A percentile compares a stretch with the other conserved stretches of the same genome.
These are phyloP conservation scores for Camptogramma bilineatum DNA, from an alignment of 2,888 invertebrate genomes.

Conservation along the genomic window DNA sequence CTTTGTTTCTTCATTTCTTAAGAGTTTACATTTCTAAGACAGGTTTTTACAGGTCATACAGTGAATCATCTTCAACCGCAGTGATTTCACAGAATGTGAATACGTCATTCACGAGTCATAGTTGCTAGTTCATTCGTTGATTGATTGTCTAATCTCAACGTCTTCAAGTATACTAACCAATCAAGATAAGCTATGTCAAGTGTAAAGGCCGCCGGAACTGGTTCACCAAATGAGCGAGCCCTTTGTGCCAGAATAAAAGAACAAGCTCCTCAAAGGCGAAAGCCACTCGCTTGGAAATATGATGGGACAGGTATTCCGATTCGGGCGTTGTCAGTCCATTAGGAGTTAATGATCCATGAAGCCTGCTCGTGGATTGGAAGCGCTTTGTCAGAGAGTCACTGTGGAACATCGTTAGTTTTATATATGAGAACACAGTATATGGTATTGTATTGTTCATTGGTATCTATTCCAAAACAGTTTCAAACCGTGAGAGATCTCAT, in stretches of 20 bases:
- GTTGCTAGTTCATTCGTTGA: neutral
- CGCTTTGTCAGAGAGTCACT: conserved; percentile 19
- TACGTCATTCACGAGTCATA: neutral
- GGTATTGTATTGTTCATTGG: neutral
- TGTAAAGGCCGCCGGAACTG: conserved; percentile 31
- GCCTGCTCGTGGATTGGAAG: conserved; percentile 22
- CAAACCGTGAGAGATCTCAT: neutral
- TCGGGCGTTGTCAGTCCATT: conserved; percentile 33
- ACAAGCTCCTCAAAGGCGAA: conserved; percentile 33
- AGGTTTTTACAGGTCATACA: neutral
- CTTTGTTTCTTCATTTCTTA: neutral
- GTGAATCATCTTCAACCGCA: neutral
- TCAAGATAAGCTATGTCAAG: conserved; percentile 7
- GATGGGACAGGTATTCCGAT: conserved; percentile 42
- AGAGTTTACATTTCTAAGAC: neutral
- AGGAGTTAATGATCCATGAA: conserved; percentile 38
- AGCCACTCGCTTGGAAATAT: conserved; percentile 39
- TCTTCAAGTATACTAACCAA: neutral
- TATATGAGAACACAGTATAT: conserved; percentile 1
- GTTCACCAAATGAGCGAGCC: conserved; percentile 37
- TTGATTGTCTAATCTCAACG: neutral
- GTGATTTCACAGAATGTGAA: no score
- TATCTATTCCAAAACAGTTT: neutral
- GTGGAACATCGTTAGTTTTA: conserved; percentile 21
- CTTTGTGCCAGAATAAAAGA: conserved; percentile 40